phyloP scores from a whole-genome alignment of 2,113 vertebrate genomes.

The Prochilodus magdalenae region DNA sequence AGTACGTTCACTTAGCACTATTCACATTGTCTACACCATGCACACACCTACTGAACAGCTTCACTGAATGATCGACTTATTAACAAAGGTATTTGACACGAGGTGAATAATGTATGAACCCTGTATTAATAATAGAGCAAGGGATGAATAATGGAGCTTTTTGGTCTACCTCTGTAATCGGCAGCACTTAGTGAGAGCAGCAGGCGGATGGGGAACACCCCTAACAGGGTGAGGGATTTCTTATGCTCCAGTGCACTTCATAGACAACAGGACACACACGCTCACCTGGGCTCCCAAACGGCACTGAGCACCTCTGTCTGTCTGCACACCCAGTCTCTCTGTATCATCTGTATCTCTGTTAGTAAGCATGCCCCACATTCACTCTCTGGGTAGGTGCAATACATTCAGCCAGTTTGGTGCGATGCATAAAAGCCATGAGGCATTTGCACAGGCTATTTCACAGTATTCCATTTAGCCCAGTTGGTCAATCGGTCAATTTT shows the following conservation, averaged over 20 bases:
- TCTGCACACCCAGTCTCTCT: background rate
- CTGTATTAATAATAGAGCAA: conserved; percentile 43
- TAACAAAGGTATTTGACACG: conserved; percentile 36
- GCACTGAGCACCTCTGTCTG: background rate
- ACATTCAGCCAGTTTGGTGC: no score
- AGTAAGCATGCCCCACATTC: no score
- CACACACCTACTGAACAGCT: background rate
- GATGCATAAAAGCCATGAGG: no score
- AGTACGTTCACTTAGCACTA: background rate
- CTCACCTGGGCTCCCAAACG: conserved; percentile 27
- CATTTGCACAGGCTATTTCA: no score
- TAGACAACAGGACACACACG: conserved; percentile 14
- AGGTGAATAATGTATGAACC: conserved; percentile 34
- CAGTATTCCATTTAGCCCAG: no score
- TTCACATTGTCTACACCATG: background rate
- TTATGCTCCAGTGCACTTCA: conserved; percentile 31
- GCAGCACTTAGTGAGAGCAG: background rate
- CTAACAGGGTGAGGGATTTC: conserved; percentile 1
- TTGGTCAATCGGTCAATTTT: no score
- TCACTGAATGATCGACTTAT: conserved; percentile 27
- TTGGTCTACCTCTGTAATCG: conserved; percentile 10
- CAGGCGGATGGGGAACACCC: background rate
- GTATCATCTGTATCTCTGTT: no score
- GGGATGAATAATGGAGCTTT: conserved; percentile 46
- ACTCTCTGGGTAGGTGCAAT: no score